These are phyloP conservation scores for Noctua fimbriata DNA, from an alignment of 2,888 invertebrate genomes.

Conservation along the genomic window DNA sequence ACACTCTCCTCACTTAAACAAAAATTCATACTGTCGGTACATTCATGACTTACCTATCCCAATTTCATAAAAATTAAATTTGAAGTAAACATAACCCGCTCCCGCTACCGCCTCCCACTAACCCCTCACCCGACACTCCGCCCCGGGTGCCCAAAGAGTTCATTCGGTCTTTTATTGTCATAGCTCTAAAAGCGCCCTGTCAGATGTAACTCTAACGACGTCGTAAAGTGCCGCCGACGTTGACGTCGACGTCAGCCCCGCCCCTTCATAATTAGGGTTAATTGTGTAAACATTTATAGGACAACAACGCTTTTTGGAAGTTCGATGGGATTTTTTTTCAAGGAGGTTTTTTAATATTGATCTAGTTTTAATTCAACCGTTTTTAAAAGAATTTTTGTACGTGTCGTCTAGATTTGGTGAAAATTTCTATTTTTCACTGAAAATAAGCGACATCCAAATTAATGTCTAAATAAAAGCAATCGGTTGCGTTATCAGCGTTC, in stretches of 20 bases:
- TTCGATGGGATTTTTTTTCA: constrained; percentile 47
- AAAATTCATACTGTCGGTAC: not conserved
- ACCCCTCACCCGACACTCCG: constrained; percentile 36
- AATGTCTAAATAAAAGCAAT: not conserved
- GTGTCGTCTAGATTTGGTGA: rapidly evolving
- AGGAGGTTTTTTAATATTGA: constrained; percentile 19
- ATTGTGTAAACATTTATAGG: constrained; percentile 77
- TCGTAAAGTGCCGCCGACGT: constrained; percentile 75
- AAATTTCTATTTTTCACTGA: not conserved
- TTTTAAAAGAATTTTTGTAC: not conserved
- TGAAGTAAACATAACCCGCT: constrained; percentile 53
- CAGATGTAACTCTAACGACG: constrained; percentile 76
- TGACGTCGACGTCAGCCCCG: constrained; percentile 45
- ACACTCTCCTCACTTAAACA: not conserved
- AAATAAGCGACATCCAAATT: not conserved
- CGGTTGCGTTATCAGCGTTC: not conserved
- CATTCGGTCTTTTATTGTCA: constrained; percentile 77
- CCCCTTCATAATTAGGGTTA: constrained; percentile 78
- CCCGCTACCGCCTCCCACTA: constrained; percentile 48
- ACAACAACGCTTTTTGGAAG: constrained; percentile 49
- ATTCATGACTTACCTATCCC: not conserved
- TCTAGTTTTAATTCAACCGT: not conserved
- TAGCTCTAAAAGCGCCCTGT: constrained; percentile 73
- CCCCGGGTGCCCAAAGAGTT: constrained; percentile 73
- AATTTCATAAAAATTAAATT: not conserved